Evolutionary conservation across 2,113 vertebrate species (phyloP).

Genomic region (Notechis scutatus): DNA sequence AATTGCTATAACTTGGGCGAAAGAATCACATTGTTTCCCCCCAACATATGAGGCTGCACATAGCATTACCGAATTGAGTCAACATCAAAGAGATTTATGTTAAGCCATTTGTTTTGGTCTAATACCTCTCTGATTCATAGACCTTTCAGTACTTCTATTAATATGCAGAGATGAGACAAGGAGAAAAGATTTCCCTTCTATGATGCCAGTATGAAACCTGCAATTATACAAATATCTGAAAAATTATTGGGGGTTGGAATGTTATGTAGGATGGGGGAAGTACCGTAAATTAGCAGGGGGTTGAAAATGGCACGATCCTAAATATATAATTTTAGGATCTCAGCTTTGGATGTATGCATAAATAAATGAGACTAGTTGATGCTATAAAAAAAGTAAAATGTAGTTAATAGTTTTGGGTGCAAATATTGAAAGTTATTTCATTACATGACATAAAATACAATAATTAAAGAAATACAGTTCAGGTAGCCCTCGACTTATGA

Average conservation of each 20-base stretch:
- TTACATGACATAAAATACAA: too few species aligned
- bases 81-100: not conserved
- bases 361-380: not conserved
- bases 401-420: not conserved
- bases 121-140: not conserved
- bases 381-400: not conserved
- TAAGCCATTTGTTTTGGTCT: not conserved
- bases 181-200: not conserved
- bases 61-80: not conserved
- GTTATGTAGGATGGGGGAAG: not conserved
- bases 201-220: not conserved
- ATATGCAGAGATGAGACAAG: not conserved
- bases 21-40: not conserved
- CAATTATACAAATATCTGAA: not conserved
- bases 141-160: not conserved
- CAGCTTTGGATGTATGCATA: not conserved
- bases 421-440: not conserved
- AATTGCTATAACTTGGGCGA: not conserved
- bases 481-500: too few species aligned
- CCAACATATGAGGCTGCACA: not conserved
- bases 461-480: too few species aligned
- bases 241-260: not conserved
- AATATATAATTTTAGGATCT: not conserved
- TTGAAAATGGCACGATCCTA: not conserved
- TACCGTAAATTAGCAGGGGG: not conserved